Base-by-base conservation (phyloP, 2,113 vertebrate genomes). In the Okapia johnstoni region DNA sequence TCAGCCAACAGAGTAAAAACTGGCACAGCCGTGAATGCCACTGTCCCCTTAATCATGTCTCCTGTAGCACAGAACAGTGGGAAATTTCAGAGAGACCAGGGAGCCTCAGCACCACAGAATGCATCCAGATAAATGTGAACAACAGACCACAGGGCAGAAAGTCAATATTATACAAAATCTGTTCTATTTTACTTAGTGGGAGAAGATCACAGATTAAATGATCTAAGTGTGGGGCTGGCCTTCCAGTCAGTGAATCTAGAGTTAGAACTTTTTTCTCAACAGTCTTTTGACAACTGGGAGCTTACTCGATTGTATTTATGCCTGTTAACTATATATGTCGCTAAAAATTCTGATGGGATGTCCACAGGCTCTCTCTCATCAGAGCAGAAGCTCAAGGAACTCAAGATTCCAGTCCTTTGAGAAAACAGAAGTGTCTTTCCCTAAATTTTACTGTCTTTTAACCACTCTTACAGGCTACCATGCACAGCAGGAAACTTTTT, bases 1-100 rank as follows among this genome's bases (percentile, higher is more conserved):
- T 94, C 93, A 80, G 96, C 97, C 98, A 96, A 54, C 25, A 50
- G 84, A 96, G 88, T 85, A 25, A 92, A 94, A 63, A 12, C 88
- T 86, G 96, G 96, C 88, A 55, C n/a, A 50, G 76, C 66, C 5
- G 2, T 83, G 88, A 85, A 90, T 88, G 48, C 81, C 43, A 52
- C 60, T 2, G 4, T 88, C 40, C 76, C 43, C 54, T 92, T 46
- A 58, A n/a, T 50, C 50, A 54, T 54, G 60, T 86, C 85, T 88
- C 43, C 70, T 85, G 28, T 13, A 55, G 81, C 55, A 40, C 46
- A 94, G 58, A 89, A 81, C 25, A 50, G 61, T 13, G 36, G n/a
- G n/a, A 52, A 54, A 83, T 40, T 61, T 95, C 43, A 46, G 28
- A 16, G 50, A 91, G 40, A n/a, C 63, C 73, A 48, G 48, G 88